Conservation (phyloP, 2,113 vertebrate genomes). For the Dasyprocta punctata region DNA sequence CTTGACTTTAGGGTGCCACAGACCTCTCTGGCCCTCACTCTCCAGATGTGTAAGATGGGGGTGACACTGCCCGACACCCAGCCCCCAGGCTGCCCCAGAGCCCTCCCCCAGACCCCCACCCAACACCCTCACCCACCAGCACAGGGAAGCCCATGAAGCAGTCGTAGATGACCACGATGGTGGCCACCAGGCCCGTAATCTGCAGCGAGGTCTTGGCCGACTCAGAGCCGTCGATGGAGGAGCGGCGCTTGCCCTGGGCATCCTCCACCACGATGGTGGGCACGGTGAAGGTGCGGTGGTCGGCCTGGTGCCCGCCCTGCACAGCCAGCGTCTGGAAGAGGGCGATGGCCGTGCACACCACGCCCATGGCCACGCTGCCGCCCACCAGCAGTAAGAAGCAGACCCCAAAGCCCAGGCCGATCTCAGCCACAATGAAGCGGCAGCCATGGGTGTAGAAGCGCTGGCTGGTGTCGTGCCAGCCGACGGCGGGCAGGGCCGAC, state of each 20-base stretch:
- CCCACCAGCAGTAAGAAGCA: conserved; percentile 95
- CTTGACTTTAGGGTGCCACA: not conserved
- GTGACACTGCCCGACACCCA: rapidly evolving
- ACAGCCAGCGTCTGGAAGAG: conserved; percentile 94
- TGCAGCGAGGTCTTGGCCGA: conserved; percentile 93
- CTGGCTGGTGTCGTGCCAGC: conserved; percentile 94
- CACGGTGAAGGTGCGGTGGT: conserved; percentile 92
- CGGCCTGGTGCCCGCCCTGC: conserved; percentile 86
- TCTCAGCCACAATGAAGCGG: conserved; percentile 95
- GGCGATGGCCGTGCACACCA: conserved; percentile 93
- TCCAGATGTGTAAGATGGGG: not conserved
- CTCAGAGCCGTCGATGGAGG: conserved; percentile 95
- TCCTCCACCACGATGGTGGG: conserved; percentile 96
- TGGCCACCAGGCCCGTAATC: conserved; percentile 94
- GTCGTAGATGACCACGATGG: conserved; percentile 95
- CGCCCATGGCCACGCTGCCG: conserved; percentile 92
- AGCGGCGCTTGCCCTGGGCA: conserved; percentile 94
- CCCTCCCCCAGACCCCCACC: not conserved
- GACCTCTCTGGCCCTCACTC: not conserved
- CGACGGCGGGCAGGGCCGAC: conserved; percentile 94
- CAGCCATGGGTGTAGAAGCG: conserved; percentile 95
- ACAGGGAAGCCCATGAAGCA: conserved; percentile 95
- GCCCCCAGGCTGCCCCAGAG: not conserved
- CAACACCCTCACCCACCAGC: conserved; percentile 88
- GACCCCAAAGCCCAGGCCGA: conserved; percentile 95